Evolutionary conservation across 2,888 invertebrate species (phyloP).

Genomic region (Nomada ruficornis): DNA sequence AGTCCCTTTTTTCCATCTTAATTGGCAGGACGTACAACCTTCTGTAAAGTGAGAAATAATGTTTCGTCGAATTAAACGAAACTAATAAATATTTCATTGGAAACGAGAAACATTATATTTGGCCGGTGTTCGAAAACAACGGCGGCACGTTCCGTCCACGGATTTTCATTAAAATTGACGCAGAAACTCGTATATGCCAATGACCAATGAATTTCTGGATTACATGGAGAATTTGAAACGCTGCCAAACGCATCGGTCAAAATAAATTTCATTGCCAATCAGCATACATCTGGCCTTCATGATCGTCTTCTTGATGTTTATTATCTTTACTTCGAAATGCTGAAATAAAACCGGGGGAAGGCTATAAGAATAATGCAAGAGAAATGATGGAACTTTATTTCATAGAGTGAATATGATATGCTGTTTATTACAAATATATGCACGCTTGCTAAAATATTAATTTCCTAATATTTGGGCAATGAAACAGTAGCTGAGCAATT

Average conservation of each 20-base stretch:
- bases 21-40: too few relatives aligned
- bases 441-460: too few relatives aligned
- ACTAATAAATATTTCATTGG: background rate
- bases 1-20: too few relatives aligned
- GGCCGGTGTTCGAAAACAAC: background rate
- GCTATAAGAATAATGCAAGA: too few relatives aligned
- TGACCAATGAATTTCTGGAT: constrained; percentile 2
- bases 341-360: too few relatives aligned
- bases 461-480: too few relatives aligned
- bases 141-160: too few relatives aligned
- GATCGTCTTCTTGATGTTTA: background rate
- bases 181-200: background rate
- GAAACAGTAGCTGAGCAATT: too few relatives aligned
- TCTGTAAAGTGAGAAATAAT: background rate
- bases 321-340: background rate
- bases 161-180: background rate
- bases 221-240: background rate
- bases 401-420: too few relatives aligned
- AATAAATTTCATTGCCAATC: background rate
- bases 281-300: background rate
- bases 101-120: too few relatives aligned
- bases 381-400: too few relatives aligned
- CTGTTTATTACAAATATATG: too few relatives aligned
- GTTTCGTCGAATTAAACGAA: background rate
- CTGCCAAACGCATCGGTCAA: background rate